Evolutionary conservation across 2,888 invertebrate genomes (phyloP), one percentile per base, ranked within the genome.

Genomic region (Phortica okadai): DNA sequence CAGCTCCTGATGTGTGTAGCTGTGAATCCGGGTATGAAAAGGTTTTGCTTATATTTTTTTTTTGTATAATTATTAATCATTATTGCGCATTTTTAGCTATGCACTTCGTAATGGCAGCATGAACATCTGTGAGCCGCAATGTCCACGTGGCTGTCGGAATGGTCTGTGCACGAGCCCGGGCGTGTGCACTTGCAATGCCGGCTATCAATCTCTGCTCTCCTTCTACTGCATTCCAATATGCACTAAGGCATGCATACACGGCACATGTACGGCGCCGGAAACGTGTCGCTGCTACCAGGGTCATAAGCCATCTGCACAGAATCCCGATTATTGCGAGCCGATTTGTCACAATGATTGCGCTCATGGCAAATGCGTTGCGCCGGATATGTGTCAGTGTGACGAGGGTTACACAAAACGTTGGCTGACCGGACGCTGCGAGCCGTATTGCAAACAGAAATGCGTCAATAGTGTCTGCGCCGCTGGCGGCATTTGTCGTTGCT

Each of bases 401-500:
- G 75, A 79, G 0, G 91, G 91, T 50, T 91, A 88, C 73, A 82
- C 79, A n/a, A 89, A 89, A 78, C 86, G 88, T 41, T 89, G 89
- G 84, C 76, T 87, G 16, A 86, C 82, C 0, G 91, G 91, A 2
- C 74, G 82, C 66, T 91, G 91, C 70, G 90, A 90, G 21, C 90
- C 91, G 0, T 74, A 82, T 70, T 91, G 91, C 50, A 59, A 80
- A 0, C 82, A 90, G n/a, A 89, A 87, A 77, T 91, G 91, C 74
- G 81, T 90, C 2, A 91, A 91, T 44, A 90, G 91, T 70, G 80
- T 92, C 33, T 95, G 95, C 86, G 92, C 93, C 0, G 93, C 85
- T 0, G 81, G 80, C 5, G 82, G 86, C 0, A 90, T 92, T 0
- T 95, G 95, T 84, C 92, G 91, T 42, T 95, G 95, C 85, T 91